A percentile compares a stretch with the other conserved stretches of the same genome.
phyloP scores from a whole-genome alignment of 2,113 vertebrate genomes.

The Sander lucioperca region DNA sequence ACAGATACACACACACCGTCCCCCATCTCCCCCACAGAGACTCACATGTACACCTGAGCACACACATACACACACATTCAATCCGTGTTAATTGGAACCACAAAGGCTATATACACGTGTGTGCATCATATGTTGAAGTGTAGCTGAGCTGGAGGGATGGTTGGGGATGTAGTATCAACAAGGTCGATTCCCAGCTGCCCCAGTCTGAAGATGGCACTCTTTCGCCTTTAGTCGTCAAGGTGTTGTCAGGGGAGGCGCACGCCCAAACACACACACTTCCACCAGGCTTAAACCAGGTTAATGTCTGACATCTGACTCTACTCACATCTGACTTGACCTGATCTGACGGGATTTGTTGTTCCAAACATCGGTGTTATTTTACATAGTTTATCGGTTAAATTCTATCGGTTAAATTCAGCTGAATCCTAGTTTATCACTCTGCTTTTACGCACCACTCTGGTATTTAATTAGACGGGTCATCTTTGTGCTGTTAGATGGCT shows the following conservation, averaged over 20 bases:
- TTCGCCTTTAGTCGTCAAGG: constrained; percentile 68
- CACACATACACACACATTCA: constrained; percentile 39
- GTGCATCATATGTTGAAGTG: constrained; percentile 44
- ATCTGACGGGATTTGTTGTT: not conserved
- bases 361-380: not conserved
- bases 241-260: constrained; percentile 1
- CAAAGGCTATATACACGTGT: constrained; percentile 41
- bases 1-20: constrained; percentile 14
- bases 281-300: not conserved
- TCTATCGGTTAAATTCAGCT: not conserved
- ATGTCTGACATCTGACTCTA: not conserved
- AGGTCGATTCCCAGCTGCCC: constrained; percentile 6
- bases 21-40: constrained; percentile 18
- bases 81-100: constrained; percentile 73
- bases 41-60: constrained; percentile 52
- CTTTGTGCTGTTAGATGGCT: not conserved
- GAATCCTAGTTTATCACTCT: not conserved
- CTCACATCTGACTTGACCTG: not conserved
- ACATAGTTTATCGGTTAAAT: not conserved
- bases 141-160: not conserved
- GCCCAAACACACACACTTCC: constrained; percentile 10
- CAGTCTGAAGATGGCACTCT: constrained; percentile 89
- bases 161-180: not conserved
- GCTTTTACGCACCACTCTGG: not conserved
- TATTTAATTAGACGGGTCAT: not conserved